Base-by-base conservation (phyloP, 2,888 invertebrate genomes). In the Cenopis cana region DNA sequence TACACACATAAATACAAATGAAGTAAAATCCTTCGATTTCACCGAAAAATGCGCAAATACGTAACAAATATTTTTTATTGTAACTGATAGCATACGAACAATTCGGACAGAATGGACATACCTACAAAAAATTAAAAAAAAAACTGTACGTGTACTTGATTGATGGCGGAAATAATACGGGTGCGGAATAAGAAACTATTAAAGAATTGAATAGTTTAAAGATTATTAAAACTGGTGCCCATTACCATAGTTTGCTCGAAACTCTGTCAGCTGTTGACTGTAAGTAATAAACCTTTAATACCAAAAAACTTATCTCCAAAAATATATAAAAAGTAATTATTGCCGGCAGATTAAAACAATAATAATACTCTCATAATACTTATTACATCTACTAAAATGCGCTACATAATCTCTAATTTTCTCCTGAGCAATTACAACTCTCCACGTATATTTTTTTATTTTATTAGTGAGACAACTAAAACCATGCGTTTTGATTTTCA, bases 141-240 rank as follows among this genome's bases (percentile, higher is more conserved):
- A 14, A 41, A 14, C 14, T 14, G 14, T 2, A 17, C n/a, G 4
- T 10, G 8, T 18, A 9, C 46, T n/a, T 62, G 20, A 62, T 62
- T 62, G 62, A 62, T 50, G 62, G 62, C 62, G 52, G 64, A 64
- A 60, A 46, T 4, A 54, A 52, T 36, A 56, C 56, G 17, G 56
- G 36, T 64, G 64, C 38, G 64, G 64, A 64, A n/a, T 64, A 64
- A 52, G 52, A 64, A 64, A 64, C 54, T 64, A 38, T 54, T 24
- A 24, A 38, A 2, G 52, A 52, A 6, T 62, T 20, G 18, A n/a
- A 36, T 20, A 52, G 18, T 20, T 60, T 20, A 62, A 49, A 62
- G 38, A 1, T 29, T n/a, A 50, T 2, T 54, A 38, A 18, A 49
- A 24, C 20, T n/a, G 20, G 36, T 38, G 5, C 52, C 54, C 18